Conservation (phyloP, 2,113 vertebrate genomes). For the Phodopus roborovskii region DNA sequence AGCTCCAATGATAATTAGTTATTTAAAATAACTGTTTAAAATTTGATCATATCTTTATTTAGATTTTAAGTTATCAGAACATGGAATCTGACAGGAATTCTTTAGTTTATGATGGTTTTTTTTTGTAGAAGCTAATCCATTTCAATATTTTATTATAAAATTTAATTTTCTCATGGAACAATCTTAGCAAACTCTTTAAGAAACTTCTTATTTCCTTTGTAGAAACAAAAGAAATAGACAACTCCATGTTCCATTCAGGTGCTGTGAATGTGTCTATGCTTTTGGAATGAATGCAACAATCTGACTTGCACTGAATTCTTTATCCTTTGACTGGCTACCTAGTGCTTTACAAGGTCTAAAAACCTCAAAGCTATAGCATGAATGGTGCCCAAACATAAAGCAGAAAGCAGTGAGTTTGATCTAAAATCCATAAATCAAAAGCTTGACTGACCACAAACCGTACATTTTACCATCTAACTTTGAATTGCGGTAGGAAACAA, state of each 20-base stretch:
- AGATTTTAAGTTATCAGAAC: neutral
- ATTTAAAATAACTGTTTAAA: constrained; percentile 9
- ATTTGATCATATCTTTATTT: constrained; percentile 6
- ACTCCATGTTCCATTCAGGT: neutral
- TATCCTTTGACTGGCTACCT: constrained; percentile 49
- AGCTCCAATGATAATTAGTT: neutral
- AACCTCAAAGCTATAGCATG: constrained; percentile 61
- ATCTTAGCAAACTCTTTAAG: neutral
- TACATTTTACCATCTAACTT: constrained; percentile 58
- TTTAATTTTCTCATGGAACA: neutral
- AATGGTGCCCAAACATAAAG: constrained; percentile 63
- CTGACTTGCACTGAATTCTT: constrained; percentile 50
- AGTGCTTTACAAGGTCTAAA: constrained; percentile 29
- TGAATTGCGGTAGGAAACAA: constrained; percentile 41
- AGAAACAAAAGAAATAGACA: neutral
- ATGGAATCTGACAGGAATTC: neutral
- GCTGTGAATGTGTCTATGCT: neutral
- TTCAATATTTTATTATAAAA: constrained; percentile 21
- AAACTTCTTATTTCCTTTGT: neutral
- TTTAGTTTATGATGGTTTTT: neutral
- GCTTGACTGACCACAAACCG: constrained; percentile 34
- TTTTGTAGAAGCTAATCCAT: neutral
- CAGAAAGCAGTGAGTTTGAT: constrained; percentile 60
- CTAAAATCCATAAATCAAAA: constrained; percentile 70
- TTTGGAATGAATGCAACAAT: constrained; percentile 62